Conservation (phyloP, 2,888 invertebrate genomes). For the Dendrolimus houi region DNA sequence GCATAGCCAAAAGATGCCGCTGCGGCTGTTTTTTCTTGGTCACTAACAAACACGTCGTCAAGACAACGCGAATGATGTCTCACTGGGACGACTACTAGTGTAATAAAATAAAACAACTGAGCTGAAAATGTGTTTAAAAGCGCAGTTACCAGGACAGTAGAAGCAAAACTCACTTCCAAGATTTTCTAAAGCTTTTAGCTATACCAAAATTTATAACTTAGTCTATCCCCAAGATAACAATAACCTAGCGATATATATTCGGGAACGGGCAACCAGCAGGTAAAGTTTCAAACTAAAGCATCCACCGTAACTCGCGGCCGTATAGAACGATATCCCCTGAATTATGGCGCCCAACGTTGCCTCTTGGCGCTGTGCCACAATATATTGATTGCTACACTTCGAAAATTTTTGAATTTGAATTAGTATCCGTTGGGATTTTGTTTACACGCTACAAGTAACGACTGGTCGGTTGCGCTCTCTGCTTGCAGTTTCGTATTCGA, state of each 20-base stretch:
- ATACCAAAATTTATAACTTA: background rate
- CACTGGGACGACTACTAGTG: too few relatives aligned
- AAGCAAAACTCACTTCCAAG: background rate
- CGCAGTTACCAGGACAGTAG: background rate
- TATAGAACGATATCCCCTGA: conserved; percentile 23
- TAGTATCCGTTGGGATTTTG: conserved; percentile 11
- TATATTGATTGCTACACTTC: conserved; percentile 37
- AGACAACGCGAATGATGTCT: too few relatives aligned
- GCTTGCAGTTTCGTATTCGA: too few relatives aligned
- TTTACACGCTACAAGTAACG: too few relatives aligned
- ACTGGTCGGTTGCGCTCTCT: too few relatives aligned
- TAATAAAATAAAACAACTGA: too few relatives aligned
- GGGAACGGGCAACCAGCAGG: conserved; percentile 18
- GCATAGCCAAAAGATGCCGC: too few relatives aligned
- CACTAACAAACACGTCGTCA: too few relatives aligned
- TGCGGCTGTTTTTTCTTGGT: too few relatives aligned
- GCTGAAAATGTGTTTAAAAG: background rate
- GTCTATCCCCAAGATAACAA: conserved; percentile 7
- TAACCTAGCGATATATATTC: conserved; percentile 18
- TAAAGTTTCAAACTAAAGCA: conserved; percentile 21
- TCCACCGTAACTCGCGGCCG: background rate
- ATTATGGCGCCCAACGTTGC: conserved; percentile 24
- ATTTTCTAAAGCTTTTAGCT: background rate
- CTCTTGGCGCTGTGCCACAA: conserved; percentile 34
- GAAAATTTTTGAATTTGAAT: conserved; percentile 31